Conservation (phyloP, 1,140 invertebrate species). For the Patella vulgata region DNA sequence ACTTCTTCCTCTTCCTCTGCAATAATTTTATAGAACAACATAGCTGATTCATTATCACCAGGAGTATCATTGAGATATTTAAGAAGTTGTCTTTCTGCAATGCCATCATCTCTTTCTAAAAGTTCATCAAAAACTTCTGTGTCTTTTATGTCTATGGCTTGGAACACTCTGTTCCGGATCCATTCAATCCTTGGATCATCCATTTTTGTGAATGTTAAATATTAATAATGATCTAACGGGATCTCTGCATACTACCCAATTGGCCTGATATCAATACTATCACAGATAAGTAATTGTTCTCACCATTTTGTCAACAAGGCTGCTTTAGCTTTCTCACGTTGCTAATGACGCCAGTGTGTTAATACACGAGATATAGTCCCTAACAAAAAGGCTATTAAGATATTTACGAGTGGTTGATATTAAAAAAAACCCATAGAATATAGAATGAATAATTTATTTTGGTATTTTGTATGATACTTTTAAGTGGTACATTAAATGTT, state of each 20-base stretch:
- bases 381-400: too few relatives aligned
- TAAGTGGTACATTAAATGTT: too few relatives aligned
- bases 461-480: too few relatives aligned
- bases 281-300: not conserved
- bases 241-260: not conserved
- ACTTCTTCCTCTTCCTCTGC: conserved; percentile 65
- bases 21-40: conserved; percentile 65
- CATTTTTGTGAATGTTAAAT: conserved; percentile 42
- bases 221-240: not conserved
- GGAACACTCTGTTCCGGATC: conserved; percentile 60
- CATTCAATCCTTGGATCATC: conserved; percentile 67
- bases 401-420: too few relatives aligned
- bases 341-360: not conserved
- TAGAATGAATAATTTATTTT: too few relatives aligned
- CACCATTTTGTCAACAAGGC: not conserved
- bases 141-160: conserved; percentile 58
- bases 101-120: conserved; percentile 63
- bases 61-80: conserved; percentile 67
- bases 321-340: not conserved
- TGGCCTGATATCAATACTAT: not conserved
- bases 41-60: conserved; percentile 60
- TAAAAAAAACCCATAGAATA: too few relatives aligned
- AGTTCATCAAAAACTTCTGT: conserved; percentile 65
- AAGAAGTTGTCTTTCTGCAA: conserved; percentile 59
- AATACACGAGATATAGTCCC: conserved; percentile 12